phyloP scores from a whole-genome alignment of 2,888 invertebrate species.

The Prosapia bicincta region DNA sequence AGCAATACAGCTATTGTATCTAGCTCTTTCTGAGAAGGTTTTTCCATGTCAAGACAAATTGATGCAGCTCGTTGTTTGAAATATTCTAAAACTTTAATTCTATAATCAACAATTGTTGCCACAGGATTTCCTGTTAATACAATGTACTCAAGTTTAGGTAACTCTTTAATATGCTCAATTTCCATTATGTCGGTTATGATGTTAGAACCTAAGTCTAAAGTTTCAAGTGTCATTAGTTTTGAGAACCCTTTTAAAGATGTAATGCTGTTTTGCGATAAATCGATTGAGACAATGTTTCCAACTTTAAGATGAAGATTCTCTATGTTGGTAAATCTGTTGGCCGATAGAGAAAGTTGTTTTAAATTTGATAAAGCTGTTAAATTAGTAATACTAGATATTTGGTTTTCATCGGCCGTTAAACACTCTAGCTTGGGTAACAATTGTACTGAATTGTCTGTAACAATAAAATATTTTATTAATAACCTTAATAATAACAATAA shows the following conservation, averaged over 20 bases:
- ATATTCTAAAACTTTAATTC: conserved; percentile 83
- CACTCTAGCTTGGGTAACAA: conserved; percentile 23
- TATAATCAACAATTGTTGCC: conserved; percentile 81
- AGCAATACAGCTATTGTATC: conserved; percentile 89
- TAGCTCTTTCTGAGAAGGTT: conserved; percentile 80
- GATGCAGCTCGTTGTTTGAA: conserved; percentile 81
- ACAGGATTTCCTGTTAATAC: conserved; percentile 87
- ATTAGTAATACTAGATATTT: conserved; percentile 55
- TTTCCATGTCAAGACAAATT: conserved; percentile 83
- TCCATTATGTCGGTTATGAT: conserved; percentile 75
- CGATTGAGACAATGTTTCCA: conserved; percentile 82
- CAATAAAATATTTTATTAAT: background rate
- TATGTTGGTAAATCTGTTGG: conserved; percentile 70
- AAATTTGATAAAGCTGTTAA: conserved; percentile 74
- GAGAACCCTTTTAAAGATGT: conserved; percentile 67
- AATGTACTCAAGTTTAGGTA: conserved; percentile 87
- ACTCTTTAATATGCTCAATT: conserved; percentile 69
- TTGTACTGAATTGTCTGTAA: conserved; percentile 15
- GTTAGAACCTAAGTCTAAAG: conserved; percentile 84
- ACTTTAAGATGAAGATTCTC: conserved; percentile 79
- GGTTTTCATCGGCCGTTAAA: conserved; percentile 21
- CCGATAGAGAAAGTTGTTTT: conserved; percentile 70
- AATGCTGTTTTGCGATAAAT: conserved; percentile 81
- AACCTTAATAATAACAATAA: too few species aligned
- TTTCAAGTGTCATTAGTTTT: conserved; percentile 81